A percentile compares a stretch with the other conserved stretches of the same genome.
These are phyloP conservation scores for Amphimedon queenslandica DNA, from an alignment of 37 sponge, comb jelly and placozoan species.

Conservation along the genomic window DNA sequence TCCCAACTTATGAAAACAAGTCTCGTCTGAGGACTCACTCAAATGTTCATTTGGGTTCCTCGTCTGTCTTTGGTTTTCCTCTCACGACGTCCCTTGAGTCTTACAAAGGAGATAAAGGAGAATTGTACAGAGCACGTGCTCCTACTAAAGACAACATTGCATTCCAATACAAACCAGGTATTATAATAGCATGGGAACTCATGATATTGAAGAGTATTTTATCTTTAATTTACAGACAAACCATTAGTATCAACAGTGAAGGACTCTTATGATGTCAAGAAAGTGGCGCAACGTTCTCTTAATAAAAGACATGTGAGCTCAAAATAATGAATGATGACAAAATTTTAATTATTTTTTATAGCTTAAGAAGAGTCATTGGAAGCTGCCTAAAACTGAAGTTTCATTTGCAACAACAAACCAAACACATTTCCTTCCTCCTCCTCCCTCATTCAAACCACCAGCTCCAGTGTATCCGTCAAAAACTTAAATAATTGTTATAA, in stretches of 20 bases:
- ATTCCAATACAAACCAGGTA: no score
- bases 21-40: slow-evolving; percentile 11
- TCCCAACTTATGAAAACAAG: slow-evolving; percentile 7
- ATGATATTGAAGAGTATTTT: no score
- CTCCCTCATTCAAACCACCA: neutral
- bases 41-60: neutral
- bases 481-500: neutral
- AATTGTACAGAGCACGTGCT: neutral
- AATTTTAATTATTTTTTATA: neutral
- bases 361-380: slow-evolving; percentile 37
- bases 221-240: no score
- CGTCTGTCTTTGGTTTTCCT: neutral
- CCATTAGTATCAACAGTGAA: no score
- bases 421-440: no score
- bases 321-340: no score
- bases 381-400: slow-evolving; percentile 10
- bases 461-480: neutral
- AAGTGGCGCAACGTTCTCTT: no score
- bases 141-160: slow-evolving; percentile 17
- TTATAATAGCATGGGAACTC: no score
- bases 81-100: neutral
- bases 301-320: no score
- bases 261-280: no score
- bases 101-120: neutral
- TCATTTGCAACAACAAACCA: slow-evolving; percentile 25